Evolutionary conservation across 2,888 invertebrate genomes (phyloP).

Genomic region (Nemurella pictetii): DNA sequence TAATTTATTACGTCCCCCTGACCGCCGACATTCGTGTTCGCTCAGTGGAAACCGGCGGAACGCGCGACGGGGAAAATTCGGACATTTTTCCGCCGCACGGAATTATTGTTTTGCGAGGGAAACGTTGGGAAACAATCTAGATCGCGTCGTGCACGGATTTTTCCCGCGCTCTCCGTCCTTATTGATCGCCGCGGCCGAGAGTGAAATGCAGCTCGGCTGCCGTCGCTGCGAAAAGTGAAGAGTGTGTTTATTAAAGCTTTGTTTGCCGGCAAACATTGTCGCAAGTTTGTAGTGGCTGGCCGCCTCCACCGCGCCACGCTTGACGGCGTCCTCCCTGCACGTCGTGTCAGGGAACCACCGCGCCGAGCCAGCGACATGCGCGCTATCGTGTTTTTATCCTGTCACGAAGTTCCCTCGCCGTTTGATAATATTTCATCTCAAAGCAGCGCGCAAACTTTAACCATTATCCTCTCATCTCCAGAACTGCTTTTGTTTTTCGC

Average conservation of each 20-base stretch:
- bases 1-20: not conserved
- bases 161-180: not conserved
- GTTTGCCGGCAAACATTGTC: not conserved
- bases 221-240: not conserved
- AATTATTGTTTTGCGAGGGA: not conserved
- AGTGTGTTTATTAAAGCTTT: not conserved
- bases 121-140: not conserved
- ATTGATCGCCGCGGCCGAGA: not conserved
- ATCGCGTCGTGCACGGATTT: not conserved
- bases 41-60: not conserved
- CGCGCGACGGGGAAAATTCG: not conserved
- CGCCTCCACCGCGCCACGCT: no score
- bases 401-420: not conserved
- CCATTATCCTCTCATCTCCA: not conserved
- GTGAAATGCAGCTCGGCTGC: not conserved
- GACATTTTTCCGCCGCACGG: not conserved
- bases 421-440: not conserved
- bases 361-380: no score
- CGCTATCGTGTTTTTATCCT: not conserved
- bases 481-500: not conserved
- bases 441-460: not conserved
- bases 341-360: no score
- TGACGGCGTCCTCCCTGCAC: no score
- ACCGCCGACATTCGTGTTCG: not conserved
- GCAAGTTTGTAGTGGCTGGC: no score